Base-by-base conservation (phyloP, 30 jellyfish, hydroid and myxozoan genomes). In the Morbakka virulenta region DNA sequence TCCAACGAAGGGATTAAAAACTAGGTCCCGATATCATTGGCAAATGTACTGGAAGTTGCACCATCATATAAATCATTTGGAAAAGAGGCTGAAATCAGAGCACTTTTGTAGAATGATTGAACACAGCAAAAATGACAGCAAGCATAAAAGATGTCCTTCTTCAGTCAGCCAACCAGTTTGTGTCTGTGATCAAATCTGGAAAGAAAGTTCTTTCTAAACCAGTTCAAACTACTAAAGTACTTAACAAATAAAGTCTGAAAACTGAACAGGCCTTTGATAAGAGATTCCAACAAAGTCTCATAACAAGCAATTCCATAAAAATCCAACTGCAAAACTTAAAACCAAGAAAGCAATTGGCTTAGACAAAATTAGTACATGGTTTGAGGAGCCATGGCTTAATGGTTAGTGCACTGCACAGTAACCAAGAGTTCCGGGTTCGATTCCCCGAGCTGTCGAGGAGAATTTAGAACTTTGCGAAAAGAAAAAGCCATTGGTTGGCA, bases 11-110 rank as follows among this genome's bases (percentile, higher is more conserved):
- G 95, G 62, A 82, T 79, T 76, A 62, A 69, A 71, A 82, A 14
- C 76, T 41, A 82, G 82, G 76, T 71, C 82, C 94, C 87, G 27
- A 69, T 82, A 63, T 64, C 82, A 72, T 73, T 82, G 87, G 82
- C 81, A 73, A 72, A 82, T 70, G 94, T 82, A 82, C 87, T 70
- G 82, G 63, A 82, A 74, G 76, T 49, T 82, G 69, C 76, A 82
- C 76, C 71, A 71, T 73, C 82, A 71, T 36, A 67, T 67, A 79
- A 79, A 79, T 79, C 83, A 75, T 66, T 41, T 41, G 76, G 76
- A 79, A 68, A 79, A 65, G 84, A 79, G 76, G 75, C 84, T 79
- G 64, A 64, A 79, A 66, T 65, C 83, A 35, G 83, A 79, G 65
- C 65, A 67, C 90, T 79, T 31, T 67, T 79, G 90, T 76, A 67